phyloP scores from a whole-genome alignment of 2,113 vertebrate species.

The Tretioscincus oriximinensis region DNA sequence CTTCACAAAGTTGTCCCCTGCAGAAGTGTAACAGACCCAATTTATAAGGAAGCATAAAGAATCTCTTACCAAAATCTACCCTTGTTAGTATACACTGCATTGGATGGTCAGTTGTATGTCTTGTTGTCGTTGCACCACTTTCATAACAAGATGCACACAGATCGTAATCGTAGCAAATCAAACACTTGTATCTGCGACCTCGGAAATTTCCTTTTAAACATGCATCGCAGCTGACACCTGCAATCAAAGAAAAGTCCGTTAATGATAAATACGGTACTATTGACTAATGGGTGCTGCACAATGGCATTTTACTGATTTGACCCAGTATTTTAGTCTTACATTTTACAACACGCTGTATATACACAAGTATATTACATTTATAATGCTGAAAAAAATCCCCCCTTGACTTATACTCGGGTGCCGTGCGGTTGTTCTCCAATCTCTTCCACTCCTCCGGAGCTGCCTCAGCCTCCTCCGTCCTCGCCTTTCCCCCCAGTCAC shows the following conservation, averaged over 20 bases:
- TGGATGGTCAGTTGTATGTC: constrained; percentile 98
- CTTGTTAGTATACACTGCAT: constrained; percentile 99
- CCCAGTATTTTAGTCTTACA: neutral
- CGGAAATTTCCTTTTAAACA: constrained; percentile 99
- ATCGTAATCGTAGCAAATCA: constrained; percentile 99
- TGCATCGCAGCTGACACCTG: constrained; percentile 99
- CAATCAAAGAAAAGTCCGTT: constrained; percentile 58
- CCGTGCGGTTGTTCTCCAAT: too few species aligned
- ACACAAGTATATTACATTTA: too few species aligned
- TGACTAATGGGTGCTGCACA: neutral
- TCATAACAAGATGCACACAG: constrained; percentile 98
- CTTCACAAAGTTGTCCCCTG: neutral
- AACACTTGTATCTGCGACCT: constrained; percentile 97
- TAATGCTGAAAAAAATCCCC: too few species aligned
- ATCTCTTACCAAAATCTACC: constrained; percentile 96
- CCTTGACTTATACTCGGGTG: too few species aligned
- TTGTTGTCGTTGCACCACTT: constrained; percentile 95
- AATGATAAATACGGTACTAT: constrained; percentile 22
- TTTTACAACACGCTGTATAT: too few species aligned
- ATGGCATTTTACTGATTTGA: too few species aligned
- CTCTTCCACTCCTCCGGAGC: too few species aligned
- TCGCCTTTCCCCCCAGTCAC: too few species aligned
- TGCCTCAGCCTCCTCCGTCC: too few species aligned
- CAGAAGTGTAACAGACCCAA: neutral
- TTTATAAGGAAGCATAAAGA: neutral